These are phyloP conservation scores for Leguminivora glycinivorella DNA, from an alignment of 1,140 invertebrate genomes.

Conservation along the genomic window DNA sequence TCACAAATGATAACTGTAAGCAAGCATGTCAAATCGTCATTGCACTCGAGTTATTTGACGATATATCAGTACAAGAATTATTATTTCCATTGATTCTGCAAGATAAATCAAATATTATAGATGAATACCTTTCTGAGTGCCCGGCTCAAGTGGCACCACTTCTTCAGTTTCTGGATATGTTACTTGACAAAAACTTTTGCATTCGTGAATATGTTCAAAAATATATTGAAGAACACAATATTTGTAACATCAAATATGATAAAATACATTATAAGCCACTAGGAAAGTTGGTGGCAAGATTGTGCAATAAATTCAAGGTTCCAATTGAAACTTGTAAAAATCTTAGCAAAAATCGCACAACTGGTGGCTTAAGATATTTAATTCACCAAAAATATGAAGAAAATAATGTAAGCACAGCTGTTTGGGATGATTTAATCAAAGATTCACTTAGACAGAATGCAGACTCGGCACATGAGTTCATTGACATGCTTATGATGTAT, in stretches of 20 bases:
- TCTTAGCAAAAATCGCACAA: conserved; percentile 81
- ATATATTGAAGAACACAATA: conserved; percentile 75
- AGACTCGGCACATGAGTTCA: conserved; percentile 80
- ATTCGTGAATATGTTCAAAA: conserved; percentile 58
- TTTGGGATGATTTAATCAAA: conserved; percentile 82
- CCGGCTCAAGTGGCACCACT: conserved; percentile 81
- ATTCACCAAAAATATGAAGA: conserved; percentile 83
- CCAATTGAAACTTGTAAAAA: conserved; percentile 82
- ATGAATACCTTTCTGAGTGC: conserved; percentile 83
- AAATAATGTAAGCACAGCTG: conserved; percentile 79
- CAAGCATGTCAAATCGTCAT: conserved; percentile 83
- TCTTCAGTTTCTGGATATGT: conserved; percentile 82
- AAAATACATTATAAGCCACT: conserved; percentile 81
- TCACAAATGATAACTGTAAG: conserved; percentile 67
- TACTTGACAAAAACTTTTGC: conserved; percentile 74
- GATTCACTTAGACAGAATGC: conserved; percentile 81
- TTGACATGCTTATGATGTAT: conserved; percentile 77
- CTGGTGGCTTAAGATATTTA: conserved; percentile 83
- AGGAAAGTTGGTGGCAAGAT: conserved; percentile 81
- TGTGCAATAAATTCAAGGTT: conserved; percentile 82
- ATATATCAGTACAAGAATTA: conserved; percentile 83
- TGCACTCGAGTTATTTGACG: conserved; percentile 81
- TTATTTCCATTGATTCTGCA: conserved; percentile 86
- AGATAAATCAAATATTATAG: conserved; percentile 84
- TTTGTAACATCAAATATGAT: conserved; percentile 81